These are phyloP conservation scores for Copidosoma aretas DNA, from an alignment of 2,888 invertebrate genomes.

Conservation along the genomic window DNA sequence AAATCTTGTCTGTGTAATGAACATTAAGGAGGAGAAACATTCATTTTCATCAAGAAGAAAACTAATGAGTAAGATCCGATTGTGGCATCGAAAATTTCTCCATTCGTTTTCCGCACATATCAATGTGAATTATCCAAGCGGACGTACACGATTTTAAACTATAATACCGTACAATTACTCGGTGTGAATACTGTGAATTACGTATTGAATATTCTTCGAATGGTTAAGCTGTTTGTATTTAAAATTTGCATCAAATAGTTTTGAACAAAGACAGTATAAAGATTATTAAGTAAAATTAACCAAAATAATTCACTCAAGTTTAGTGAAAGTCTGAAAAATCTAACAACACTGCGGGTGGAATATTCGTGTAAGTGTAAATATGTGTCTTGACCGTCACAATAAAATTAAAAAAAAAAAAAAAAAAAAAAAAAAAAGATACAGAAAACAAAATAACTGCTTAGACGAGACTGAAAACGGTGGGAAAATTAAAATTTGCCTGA, in stretches of 20 bases:
- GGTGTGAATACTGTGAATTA: not conserved
- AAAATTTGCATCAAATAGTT: slow-evolving; percentile 13
- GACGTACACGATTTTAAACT: slow-evolving; percentile 17
- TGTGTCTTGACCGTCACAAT: slow-evolving; percentile 30
- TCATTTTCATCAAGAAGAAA: too few species aligned
- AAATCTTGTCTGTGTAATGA: not conserved
- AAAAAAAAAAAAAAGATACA: slow-evolving; percentile 8
- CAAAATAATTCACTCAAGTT: slow-evolving; percentile 14
- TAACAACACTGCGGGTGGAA: slow-evolving; percentile 5
- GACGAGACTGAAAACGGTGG: slow-evolving; percentile 40
- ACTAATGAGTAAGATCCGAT: too few species aligned
- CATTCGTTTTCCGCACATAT: slow-evolving; percentile 36
- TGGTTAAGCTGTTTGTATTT: not conserved
- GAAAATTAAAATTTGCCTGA: slow-evolving; percentile 32
- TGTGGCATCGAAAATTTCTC: not conserved
- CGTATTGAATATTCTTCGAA: slow-evolving; percentile 14
- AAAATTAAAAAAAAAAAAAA: slow-evolving; percentile 15
- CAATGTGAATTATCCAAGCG: slow-evolving; percentile 2
- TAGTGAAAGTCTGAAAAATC: slow-evolving; percentile 35
- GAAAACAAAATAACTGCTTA: slow-evolving; percentile 11
- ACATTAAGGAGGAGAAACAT: too few species aligned
- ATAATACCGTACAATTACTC: slow-evolving; percentile 1
- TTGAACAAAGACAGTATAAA: slow-evolving; percentile 24
- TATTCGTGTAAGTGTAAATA: slow-evolving; percentile 30
- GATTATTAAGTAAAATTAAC: not conserved